These are phyloP conservation scores for Pelvicachromis taeniatus DNA, from an alignment of 2,113 vertebrate species.

Conservation along the genomic window DNA sequence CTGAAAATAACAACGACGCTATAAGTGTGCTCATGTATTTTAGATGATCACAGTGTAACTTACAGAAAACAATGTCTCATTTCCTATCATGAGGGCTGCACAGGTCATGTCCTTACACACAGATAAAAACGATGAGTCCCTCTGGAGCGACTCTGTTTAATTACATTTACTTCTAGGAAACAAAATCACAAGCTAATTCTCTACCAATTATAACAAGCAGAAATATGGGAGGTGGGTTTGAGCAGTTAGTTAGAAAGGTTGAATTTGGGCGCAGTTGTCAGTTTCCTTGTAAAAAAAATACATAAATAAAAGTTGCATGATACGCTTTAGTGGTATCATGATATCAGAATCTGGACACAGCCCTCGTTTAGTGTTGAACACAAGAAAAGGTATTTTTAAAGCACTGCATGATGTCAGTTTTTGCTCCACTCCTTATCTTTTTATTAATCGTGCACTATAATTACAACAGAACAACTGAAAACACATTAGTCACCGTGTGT, in stretches of 20 bases:
- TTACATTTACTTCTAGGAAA: neutral
- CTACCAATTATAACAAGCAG: neutral
- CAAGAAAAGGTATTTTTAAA: neutral
- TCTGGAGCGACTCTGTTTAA: neutral
- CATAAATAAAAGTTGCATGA: neutral
- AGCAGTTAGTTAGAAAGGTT: neutral
- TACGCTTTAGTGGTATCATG: neutral
- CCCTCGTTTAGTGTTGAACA: neutral
- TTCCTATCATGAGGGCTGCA: neutral
- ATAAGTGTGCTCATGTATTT: neutral
- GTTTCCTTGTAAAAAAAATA: neutral
- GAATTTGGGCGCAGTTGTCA: neutral
- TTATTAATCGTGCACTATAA: neutral
- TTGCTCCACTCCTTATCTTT: neutral
- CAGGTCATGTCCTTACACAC: neutral
- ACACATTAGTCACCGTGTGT: neutral
- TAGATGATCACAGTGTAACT: neutral
- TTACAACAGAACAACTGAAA: neutral
- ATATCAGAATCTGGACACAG: neutral
- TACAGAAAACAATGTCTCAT: neutral
- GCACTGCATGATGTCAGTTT: neutral
- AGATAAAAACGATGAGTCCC: neutral
- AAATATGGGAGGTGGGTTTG: neutral
- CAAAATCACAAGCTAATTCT: neutral
- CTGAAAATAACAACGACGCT: neutral